Evolutionary conservation across 2,888 invertebrate genomes (phyloP), one percentile per base, ranked within the genome.

Genomic region (Lithosia quadra): DNA sequence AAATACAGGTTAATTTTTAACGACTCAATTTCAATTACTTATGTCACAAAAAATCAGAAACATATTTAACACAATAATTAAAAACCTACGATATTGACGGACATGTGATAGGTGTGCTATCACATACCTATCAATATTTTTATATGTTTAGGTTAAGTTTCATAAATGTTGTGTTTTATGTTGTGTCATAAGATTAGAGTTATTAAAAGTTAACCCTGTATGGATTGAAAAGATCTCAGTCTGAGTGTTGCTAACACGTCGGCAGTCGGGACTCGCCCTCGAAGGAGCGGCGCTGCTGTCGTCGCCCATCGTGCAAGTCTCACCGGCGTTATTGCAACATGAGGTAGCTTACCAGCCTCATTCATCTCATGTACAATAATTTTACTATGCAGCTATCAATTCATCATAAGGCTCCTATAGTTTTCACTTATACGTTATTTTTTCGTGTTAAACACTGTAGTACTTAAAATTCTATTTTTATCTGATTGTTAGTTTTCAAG

Each of bases 291-390:
- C 90, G 76, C 84, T 93, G 83, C 87, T 94, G 79, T 75, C 90
- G 68, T 76, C 92, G 81, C 89, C 94, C 57, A 84, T 93, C 74
- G 85, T 95, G 77, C 93, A 92, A 69, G 86, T 93, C 75, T 84
- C 91, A 49, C 88, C 92, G 76, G 87, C 90, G 71, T 73, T 92
- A 69, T 84, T 91, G 76, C 89, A 88, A 74, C 90, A 88, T 67
- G 92, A 93, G 89, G 92, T 92, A 91, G 89, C 79, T 55, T 58
- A 66, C 64, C 64, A 72, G 71, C 72, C 78, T 71, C 74, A 58
- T 60, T 59, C 61, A 67, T 49, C 75, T 69, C 21, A 33, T 61
- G 24, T 60, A 67, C 64, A 55, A 56, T 36, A 55, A n/a, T 3
- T 18, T 55, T 22, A 55, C 11, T 55, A 11, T 49, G 28, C 22